Evolutionary conservation across 2,113 vertebrate genomes (phyloP).

Genomic region (Diadophis punctatus): DNA sequence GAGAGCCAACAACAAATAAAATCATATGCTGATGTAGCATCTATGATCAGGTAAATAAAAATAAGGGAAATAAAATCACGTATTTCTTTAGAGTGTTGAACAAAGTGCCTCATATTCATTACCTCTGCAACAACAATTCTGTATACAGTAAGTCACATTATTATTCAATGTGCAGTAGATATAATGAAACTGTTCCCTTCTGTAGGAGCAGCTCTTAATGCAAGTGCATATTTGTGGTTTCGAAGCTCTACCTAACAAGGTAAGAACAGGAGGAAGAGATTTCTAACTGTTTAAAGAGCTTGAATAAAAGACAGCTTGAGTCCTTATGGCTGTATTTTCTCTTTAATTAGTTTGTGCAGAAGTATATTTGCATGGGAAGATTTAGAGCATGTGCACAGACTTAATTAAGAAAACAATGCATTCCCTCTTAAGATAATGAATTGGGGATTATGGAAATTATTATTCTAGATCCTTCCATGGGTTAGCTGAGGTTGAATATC

Average conservation of each 20-base stretch:
- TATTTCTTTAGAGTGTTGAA: neutral
- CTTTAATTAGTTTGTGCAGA: conserved; percentile 73
- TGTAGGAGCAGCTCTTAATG: neutral
- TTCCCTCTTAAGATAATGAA: conserved; percentile 72
- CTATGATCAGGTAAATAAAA: neutral
- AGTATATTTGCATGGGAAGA: conserved; percentile 71
- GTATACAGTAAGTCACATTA: neutral
- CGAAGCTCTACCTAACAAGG: conserved; percentile 30
- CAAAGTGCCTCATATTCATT: neutral
- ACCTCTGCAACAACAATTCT: neutral
- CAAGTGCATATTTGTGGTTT: conserved; percentile 3
- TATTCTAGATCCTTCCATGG: conserved; percentile 67
- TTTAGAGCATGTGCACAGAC: conserved; percentile 65
- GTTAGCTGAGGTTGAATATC: conserved; percentile 66
- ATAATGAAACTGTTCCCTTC: neutral
- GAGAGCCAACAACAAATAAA: neutral
- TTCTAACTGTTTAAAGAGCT: conserved; percentile 59
- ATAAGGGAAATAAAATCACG: neutral
- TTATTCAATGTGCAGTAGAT: too few relatives aligned
- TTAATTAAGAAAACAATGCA: conserved; percentile 73
- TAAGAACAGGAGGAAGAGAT: conserved; percentile 38
- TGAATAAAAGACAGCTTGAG: conserved; percentile 64
- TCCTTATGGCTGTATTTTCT: conserved; percentile 69
- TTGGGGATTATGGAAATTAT: conserved; percentile 71
- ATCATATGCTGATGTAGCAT: neutral